A percentile compares a stretch with the other conserved stretches of the same genome.
These are phyloP conservation scores for Lydus trimaculatus DNA, from an alignment of 2,888 invertebrate species.

Conservation along the genomic window DNA sequence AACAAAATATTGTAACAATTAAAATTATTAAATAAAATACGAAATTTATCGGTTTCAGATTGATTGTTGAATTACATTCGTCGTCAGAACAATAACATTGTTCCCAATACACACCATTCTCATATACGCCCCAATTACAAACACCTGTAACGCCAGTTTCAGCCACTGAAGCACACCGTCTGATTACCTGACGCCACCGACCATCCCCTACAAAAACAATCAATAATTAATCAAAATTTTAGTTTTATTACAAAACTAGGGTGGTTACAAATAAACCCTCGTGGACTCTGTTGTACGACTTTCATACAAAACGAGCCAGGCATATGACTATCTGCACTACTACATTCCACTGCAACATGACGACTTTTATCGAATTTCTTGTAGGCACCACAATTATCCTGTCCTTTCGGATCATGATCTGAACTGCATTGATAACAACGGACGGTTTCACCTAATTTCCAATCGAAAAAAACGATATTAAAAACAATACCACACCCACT, in stretches of 20 bases:
- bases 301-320: constrained; percentile 98
- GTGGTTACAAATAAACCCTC: constrained; percentile 91
- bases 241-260: no score
- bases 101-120: constrained; percentile 96
- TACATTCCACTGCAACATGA: constrained; percentile 92
- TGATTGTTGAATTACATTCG: constrained; percentile 73
- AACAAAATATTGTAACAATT: constrained; percentile 9
- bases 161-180: constrained; percentile 88
- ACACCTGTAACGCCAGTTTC: constrained; percentile 93
- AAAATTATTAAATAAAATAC: constrained; percentile 14
- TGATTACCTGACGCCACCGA: constrained; percentile 89
- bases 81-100: constrained; percentile 95
- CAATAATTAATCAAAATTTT: no score
- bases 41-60: not conserved
- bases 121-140: constrained; percentile 95
- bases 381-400: constrained; percentile 92
- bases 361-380: constrained; percentile 81
- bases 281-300: constrained; percentile 90
- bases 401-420: constrained; percentile 78
- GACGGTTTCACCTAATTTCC: constrained; percentile 67
- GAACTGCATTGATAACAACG: constrained; percentile 96
- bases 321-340: constrained; percentile 91
- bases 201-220: constrained; percentile 82
- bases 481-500: constrained; percentile 17
- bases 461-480: constrained; percentile 5